Conservation (phyloP, 2,113 vertebrate genomes). For the Formicarius rufipectus region DNA sequence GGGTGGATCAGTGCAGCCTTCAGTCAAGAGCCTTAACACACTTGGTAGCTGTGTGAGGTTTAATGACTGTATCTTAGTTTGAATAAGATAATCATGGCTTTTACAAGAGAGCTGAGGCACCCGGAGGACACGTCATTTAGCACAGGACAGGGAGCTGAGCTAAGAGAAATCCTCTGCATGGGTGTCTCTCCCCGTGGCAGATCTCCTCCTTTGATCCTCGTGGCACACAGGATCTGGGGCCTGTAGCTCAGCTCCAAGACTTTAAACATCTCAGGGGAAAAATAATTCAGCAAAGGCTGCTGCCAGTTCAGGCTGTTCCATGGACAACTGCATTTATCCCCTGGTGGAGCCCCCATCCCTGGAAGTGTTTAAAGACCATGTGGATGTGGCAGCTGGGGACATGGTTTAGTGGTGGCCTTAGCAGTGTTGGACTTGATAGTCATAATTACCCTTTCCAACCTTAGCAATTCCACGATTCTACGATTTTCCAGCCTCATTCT, state of each 20-base stretch:
- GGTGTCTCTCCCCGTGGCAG: not conserved
- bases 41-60: not conserved
- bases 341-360: not conserved
- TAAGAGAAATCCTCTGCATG: not conserved
- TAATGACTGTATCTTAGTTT: not conserved
- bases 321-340: not conserved
- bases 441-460: not conserved
- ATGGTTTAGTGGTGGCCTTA: not conserved
- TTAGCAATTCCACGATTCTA: not conserved
- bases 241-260: not conserved
- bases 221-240: not conserved
- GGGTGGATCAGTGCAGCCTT: not conserved
- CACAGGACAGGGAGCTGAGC: not conserved
- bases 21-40: not conserved
- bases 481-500: not conserved
- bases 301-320: not conserved
- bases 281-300: not conserved
- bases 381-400: not conserved
- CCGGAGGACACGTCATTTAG: not conserved
- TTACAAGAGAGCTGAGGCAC: not conserved
- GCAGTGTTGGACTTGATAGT: not conserved
- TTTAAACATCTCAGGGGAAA: not conserved
- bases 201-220: not conserved
- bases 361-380: not conserved
- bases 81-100: not conserved